Percentiles rank a stretch among this genome's conserved stretches.
Evolutionary conservation across 2,797 vertebrate species (phyloP).

Genomic region (Myotis myotis): DNA sequence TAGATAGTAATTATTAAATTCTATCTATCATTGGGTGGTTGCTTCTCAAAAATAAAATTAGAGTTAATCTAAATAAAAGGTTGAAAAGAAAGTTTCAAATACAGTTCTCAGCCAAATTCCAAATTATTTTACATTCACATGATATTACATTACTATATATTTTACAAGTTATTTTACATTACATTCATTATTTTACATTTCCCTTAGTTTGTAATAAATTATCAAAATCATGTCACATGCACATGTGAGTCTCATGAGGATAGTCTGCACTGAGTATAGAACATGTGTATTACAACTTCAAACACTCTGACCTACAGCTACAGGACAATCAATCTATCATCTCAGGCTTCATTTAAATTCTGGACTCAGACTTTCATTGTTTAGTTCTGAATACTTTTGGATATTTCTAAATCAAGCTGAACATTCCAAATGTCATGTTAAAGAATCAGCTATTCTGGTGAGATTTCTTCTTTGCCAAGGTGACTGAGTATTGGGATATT

Average conservation of each 20-base stretch:
- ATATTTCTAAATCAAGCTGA: slow-evolving; percentile 37
- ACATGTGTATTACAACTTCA: not conserved
- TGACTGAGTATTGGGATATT: not conserved
- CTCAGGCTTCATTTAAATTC: slow-evolving; percentile 37
- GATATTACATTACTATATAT: not conserved
- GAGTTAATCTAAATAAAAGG: not conserved
- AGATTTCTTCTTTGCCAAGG: slow-evolving; percentile 7
- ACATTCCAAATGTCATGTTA: not conserved
- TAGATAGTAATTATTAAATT: not conserved
- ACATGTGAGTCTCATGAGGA: not conserved
- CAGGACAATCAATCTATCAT: not conserved
- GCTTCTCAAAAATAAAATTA: slow-evolving; percentile 37
- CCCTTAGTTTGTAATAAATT: not conserved
- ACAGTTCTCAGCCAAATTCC: not conserved
- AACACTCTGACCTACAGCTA: not conserved
- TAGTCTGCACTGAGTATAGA: not conserved
- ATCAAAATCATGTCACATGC: not conserved
- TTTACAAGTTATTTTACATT: not conserved
- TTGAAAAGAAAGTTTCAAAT: slow-evolving; percentile 28
- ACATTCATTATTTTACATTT: not conserved
- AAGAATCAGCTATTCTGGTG: not conserved
- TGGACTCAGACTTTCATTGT: slow-evolving; percentile 21
- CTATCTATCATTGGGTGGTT: not conserved
- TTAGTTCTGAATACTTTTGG: not conserved
- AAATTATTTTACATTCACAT: slow-evolving; percentile 4